Evolutionary conservation across 1,140 invertebrate genomes (phyloP).

Genomic region (Pteromalus puparum): DNA sequence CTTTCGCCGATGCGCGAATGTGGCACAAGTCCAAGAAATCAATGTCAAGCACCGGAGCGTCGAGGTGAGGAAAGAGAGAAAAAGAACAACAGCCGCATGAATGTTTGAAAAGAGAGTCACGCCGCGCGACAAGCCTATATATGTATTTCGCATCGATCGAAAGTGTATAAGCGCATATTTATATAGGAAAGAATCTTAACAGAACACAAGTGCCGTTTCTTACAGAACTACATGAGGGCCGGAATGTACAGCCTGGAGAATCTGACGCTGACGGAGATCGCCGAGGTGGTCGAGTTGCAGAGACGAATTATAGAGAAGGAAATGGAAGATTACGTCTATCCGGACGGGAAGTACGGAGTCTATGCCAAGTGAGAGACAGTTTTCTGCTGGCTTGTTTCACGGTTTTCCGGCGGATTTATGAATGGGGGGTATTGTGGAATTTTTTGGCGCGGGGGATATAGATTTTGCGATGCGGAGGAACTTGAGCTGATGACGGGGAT

Average conservation of each 20-base stretch:
- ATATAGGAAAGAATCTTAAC: background rate
- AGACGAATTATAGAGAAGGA: conserved; percentile 75
- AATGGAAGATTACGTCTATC: conserved; percentile 80
- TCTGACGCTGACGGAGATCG: conserved; percentile 69
- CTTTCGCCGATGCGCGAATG: background rate
- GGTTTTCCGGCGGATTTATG: too few species aligned
- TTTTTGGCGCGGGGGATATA: too few species aligned
- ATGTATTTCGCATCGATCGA: background rate
- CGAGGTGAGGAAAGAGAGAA: background rate
- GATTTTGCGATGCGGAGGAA: too few species aligned
- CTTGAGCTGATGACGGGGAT: too few species aligned
- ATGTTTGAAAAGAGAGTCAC: background rate
- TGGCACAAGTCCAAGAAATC: background rate
- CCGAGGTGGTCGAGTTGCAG: conserved; percentile 78
- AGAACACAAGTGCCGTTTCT: background rate
- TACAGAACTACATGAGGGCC: conserved; percentile 59
- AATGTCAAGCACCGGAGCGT: background rate
- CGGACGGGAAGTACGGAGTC: conserved; percentile 75
- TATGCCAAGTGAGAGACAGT: conserved; percentile 69
- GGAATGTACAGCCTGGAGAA: conserved; percentile 56
- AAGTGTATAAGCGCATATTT: background rate
- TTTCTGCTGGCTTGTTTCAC: too few species aligned
- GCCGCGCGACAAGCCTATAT: background rate
- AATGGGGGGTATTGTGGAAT: too few species aligned
- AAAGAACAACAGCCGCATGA: background rate